These are phyloP conservation scores for Choloepus didactylus DNA, from an alignment of 2,797 vertebrate species.

Conservation along the genomic window DNA sequence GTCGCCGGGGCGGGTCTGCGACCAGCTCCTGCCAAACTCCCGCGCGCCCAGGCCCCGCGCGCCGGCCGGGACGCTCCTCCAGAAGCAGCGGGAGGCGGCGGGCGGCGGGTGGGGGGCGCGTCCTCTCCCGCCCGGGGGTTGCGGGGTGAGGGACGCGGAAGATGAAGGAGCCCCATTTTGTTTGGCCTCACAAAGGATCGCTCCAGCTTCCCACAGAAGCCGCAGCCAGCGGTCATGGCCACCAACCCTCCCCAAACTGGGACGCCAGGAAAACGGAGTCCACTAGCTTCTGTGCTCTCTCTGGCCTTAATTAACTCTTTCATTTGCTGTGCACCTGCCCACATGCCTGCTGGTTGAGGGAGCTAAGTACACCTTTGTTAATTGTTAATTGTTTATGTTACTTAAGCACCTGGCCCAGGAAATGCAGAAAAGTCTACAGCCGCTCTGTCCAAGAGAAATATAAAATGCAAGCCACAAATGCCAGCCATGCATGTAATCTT, in stretches of 20 bases:
- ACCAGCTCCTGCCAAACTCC: background rate
- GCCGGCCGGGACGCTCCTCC: too few relatives aligned
- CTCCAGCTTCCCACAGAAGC: too few relatives aligned
- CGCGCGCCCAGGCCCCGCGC: background rate
- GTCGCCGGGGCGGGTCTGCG: rapidly evolving
- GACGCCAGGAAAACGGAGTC: background rate
- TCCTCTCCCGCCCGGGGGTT: background rate
- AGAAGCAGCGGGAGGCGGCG: background rate
- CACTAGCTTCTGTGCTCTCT: background rate
- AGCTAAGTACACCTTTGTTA: background rate
- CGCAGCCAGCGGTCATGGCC: too few relatives aligned
- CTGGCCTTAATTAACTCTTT: background rate
- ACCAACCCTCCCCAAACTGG: too few relatives aligned
- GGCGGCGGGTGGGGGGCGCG: too few relatives aligned
- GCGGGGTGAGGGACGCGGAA: too few relatives aligned
- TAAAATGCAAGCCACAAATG: background rate
- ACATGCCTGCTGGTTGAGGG: background rate
- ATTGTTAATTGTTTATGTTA: too few relatives aligned
- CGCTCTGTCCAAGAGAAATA: rapidly evolving
- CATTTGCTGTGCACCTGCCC: background rate
- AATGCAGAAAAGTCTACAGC: background rate
- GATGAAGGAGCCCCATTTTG: background rate
- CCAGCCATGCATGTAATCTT: rapidly evolving
- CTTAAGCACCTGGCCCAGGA: background rate
- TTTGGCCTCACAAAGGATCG: background rate